Evolutionary conservation across 2,888 invertebrate species (phyloP).

Genomic region (Cephus pulcher): DNA sequence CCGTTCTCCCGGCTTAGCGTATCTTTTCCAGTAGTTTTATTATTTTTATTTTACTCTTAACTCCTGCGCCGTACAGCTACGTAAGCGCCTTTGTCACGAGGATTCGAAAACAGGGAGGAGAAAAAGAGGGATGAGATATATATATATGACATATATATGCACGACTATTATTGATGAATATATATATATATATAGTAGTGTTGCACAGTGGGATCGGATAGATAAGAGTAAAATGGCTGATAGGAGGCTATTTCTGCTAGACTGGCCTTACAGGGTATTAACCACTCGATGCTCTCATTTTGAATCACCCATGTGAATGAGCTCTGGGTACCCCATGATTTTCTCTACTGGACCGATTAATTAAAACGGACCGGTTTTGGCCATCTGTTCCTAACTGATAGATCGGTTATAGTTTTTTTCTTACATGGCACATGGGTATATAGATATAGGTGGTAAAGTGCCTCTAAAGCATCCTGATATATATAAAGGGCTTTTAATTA

Average conservation of each 20-base stretch:
- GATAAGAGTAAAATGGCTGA: not conserved
- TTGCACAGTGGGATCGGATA: not conserved
- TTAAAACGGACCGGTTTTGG: not conserved
- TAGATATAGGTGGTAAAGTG: not conserved
- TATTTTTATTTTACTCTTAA: slow-evolving; percentile 8
- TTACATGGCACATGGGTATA: not conserved
- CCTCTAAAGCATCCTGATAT: not conserved
- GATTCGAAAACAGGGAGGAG: not conserved
- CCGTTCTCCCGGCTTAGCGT: slow-evolving; percentile 21
- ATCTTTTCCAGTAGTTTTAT: slow-evolving; percentile 6
- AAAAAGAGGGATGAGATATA: too few relatives aligned
- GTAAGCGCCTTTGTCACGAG: slow-evolving; percentile 8
- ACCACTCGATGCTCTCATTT: not conserved
- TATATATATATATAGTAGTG: not conserved
- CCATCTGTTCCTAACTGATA: not conserved
- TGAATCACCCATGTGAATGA: not conserved
- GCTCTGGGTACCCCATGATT: not conserved
- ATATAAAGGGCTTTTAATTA: not conserved
- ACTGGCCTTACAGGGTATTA: not conserved
- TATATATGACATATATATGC: slow-evolving; percentile 13
- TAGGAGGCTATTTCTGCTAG: not conserved
- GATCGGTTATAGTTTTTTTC: not conserved
- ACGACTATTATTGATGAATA: not conserved
- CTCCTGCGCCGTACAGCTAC: slow-evolving; percentile 13
- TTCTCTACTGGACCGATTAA: not conserved